phyloP scores from a whole-genome alignment of 2,888 invertebrate genomes.

The Drosophila atripex region DNA sequence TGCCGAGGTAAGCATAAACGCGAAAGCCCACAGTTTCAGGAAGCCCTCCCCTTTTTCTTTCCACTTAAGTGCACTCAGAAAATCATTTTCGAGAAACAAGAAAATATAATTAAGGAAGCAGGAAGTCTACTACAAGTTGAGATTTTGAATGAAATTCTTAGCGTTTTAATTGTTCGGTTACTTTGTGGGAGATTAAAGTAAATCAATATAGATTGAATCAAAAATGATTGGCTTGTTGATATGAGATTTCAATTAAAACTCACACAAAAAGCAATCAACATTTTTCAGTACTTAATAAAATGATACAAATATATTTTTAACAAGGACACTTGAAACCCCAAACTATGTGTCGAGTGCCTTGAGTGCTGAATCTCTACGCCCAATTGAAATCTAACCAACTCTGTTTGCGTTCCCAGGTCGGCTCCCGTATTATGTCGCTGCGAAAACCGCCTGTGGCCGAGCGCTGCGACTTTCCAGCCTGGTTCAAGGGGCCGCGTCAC shows the following conservation, averaged over 20 bases:
- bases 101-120: neutral
- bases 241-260: neutral
- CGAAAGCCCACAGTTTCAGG: conserved; percentile 2
- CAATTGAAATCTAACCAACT: conserved; percentile 9
- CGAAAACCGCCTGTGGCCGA: conserved; percentile 83
- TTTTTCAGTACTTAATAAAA: too few species aligned
- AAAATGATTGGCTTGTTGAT: neutral
- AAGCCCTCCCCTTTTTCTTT: conserved; percentile 34
- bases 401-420: conserved; percentile 79
- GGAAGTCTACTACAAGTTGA: neutral
- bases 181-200: too few species aligned
- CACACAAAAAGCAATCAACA: too few species aligned
- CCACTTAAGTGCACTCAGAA: conserved; percentile 51
- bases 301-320: neutral
- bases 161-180: neutral
- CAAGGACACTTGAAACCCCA: conserved; percentile 27
- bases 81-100: conserved; percentile 1
- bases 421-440: conserved; percentile 84
- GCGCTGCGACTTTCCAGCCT: conserved; percentile 92
- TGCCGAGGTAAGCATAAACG: conserved; percentile 86
- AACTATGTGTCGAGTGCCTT: neutral
- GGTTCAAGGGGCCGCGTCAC: conserved; percentile 92
- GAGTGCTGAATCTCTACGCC: neutral
- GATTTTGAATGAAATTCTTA: neutral
- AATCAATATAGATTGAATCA: too few species aligned